These are phyloP conservation scores for Rhagoletis zephyria DNA, from an alignment of 1,140 invertebrate species.

Conservation along the genomic window DNA sequence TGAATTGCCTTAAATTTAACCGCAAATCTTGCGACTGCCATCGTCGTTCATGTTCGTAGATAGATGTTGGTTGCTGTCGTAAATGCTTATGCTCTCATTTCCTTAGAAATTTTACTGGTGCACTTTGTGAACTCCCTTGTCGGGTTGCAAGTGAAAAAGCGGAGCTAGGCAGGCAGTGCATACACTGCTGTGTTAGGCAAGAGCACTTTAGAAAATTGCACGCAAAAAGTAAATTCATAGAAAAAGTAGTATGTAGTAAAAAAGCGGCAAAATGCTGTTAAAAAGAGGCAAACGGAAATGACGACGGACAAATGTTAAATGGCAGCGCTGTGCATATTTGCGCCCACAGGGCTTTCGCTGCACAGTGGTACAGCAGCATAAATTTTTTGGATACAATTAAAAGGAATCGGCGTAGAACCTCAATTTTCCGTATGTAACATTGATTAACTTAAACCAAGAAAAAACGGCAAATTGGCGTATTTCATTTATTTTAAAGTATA, in stretches of 20 bases:
- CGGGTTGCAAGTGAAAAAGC: neutral
- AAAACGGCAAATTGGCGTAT: too few species aligned
- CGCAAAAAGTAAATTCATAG: neutral
- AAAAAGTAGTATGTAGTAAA: neutral
- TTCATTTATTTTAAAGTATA: too few species aligned
- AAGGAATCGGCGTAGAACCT: too few species aligned
- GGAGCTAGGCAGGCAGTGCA: too few species aligned
- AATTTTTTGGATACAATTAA: too few species aligned
- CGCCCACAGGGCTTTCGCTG: too few species aligned
- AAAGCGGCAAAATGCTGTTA: neutral
- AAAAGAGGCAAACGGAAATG: slow-evolving; percentile 13
- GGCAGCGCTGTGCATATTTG: neutral
- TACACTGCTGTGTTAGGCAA: neutral
- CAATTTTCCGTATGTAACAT: too few species aligned
- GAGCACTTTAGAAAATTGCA: slow-evolving; percentile 41
- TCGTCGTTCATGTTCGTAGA: neutral
- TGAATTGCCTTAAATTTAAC: neutral
- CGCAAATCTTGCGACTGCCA: neutral
- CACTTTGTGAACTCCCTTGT: neutral
- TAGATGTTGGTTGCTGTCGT: neutral
- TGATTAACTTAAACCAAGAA: too few species aligned
- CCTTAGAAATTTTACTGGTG: neutral
- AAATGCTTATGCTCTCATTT: slow-evolving; percentile 32
- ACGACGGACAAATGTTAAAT: slow-evolving; percentile 29
- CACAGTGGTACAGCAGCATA: too few species aligned